Percentiles rank a stretch among this genome's conserved stretches.
These are phyloP conservation scores for Sebastiscus tertius DNA, from an alignment of 2,797 vertebrate species.

Conservation along the genomic window DNA sequence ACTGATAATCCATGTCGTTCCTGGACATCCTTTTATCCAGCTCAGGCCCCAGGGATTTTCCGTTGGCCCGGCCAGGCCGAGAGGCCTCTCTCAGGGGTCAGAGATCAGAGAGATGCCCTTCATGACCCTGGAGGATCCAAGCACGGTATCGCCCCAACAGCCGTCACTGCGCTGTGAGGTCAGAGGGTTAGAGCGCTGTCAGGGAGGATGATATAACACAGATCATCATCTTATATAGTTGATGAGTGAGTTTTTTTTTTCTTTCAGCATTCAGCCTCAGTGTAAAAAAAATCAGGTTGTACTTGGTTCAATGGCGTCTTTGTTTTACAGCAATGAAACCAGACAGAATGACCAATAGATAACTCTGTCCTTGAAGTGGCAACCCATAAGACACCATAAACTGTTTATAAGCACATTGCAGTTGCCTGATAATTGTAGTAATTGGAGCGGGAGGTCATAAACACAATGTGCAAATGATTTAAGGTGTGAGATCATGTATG, in stretches of 20 bases:
- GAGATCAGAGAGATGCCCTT: constrained; percentile 64
- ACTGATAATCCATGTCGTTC: constrained; percentile 69
- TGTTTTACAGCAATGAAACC: constrained; percentile 5
- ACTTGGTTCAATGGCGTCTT: background rate
- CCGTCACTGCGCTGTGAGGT: constrained; percentile 39
- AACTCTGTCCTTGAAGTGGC: constrained; percentile 1
- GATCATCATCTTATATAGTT: constrained; percentile 24
- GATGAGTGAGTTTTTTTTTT: background rate
- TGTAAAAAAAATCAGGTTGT: background rate
- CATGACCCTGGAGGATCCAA: constrained; percentile 63
- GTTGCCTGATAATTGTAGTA: background rate
- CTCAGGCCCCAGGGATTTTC: constrained; percentile 73
- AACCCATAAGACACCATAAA: constrained; percentile 8
- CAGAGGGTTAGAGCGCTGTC: constrained; percentile 23
- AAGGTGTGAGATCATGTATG: background rate
- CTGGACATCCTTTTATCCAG: constrained; percentile 77
- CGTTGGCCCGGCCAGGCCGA: constrained; percentile 41
- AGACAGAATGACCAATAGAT: background rate
- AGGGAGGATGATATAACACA: constrained; percentile 39
- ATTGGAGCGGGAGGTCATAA: constrained; percentile 2
- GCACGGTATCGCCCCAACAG: constrained; percentile 36
- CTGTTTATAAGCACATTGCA: constrained; percentile 3
- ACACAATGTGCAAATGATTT: background rate
- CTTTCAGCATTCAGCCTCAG: constrained; percentile 1
- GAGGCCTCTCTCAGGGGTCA: constrained; percentile 71